Base-by-base conservation (phyloP, 2,888 invertebrate species). In the Thumatha senex region DNA sequence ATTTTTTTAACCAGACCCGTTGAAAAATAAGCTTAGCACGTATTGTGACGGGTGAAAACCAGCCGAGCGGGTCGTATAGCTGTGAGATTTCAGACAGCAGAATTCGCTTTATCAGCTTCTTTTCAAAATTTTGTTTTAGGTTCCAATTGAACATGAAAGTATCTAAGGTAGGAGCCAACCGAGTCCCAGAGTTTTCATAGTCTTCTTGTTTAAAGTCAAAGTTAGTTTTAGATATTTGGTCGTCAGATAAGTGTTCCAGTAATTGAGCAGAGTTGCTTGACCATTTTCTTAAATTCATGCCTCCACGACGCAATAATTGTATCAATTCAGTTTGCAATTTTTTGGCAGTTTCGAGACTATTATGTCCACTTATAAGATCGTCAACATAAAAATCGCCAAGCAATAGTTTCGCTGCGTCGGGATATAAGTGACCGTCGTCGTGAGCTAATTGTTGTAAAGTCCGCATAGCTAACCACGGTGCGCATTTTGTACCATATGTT, bases 91-190 rank as follows among this genome's bases (percentile, higher is more conserved):
- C 7, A 7, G 58, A 58, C 4, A 58, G 48, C 38, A 61, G 14
- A 0, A 8, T n/a, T 15, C 58, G 40, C 41, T 57, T 54, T 5
- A 54, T 54, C 10, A n/a, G 7, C 7, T 14, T 1, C 1, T 34
- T 30, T 15, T 50, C 13, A 7, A 41, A 13, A 36, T 33, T 33
- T 45, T 45, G 47, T 24, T 58, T 54, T 12, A 24, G 18, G 18
- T 24, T 24, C 18, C 18, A 24, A 24, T 24, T 24, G 18, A 62
- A 60, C n/a, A 11, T 49, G 11, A 62, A 47, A 0, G 40, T 42
- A 18, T 60, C 60, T 2, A n/a, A 1, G n/a, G 35, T 2, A 56
- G 54, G 30, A 54, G 48, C 60, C 60, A 56, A 2, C 48, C 18
- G 5, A 60, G 47, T 1, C 59, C 56, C 4, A 56, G 35, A 9